Base-by-base conservation (phyloP, 2,113 vertebrate species). In the Larimichthys polyactis region DNA sequence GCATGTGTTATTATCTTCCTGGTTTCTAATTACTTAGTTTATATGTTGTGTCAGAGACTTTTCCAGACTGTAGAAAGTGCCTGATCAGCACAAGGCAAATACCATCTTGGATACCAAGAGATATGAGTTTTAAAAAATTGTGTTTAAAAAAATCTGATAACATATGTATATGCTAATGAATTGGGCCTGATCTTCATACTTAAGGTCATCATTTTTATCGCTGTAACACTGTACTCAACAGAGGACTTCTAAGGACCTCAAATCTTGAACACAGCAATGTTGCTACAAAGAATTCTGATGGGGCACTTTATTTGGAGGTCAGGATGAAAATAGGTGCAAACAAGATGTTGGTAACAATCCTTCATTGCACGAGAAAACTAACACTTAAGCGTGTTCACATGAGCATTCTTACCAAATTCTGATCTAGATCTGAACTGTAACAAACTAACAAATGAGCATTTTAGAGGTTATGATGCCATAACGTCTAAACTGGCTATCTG, bases 1-100 rank as follows among this genome's bases (percentile, higher is more conserved):
- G 1, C 12, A 12, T 36, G 32, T 63, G 36, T 68, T 52, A 73
- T 63, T 78, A 63, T 84, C 40, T 43, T 44, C 14, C 32, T 27
- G 48, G 19, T 60, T 65, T 44, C 29, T 59, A 65, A 67, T 57
- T 4, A 32, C 43, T 72, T 29, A 27, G 44, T 73, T 2, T 16
- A n/a, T 22, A 62, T 11, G 8, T 51, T 11, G 59, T 22, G n/a
- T 54, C 59, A 64, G 27, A 49, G 29, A 43, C 46, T 73, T 60
- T 73, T 62, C 58, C 6, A 36, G 58, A 51, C 44, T 46, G 19
- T 17, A 40, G 29, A 29, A 52, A 43, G 44, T 17, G 19, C 19
- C 27, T 22, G 27, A 52, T 19, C 3, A 0, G n/a, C 46, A 11
- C 17, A 66, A 19, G 9, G 10, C 11, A 46, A 3, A 49, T 29